phyloP scores from a whole-genome alignment of 2,888 invertebrate genomes.

The Rotaria macrura region DNA sequence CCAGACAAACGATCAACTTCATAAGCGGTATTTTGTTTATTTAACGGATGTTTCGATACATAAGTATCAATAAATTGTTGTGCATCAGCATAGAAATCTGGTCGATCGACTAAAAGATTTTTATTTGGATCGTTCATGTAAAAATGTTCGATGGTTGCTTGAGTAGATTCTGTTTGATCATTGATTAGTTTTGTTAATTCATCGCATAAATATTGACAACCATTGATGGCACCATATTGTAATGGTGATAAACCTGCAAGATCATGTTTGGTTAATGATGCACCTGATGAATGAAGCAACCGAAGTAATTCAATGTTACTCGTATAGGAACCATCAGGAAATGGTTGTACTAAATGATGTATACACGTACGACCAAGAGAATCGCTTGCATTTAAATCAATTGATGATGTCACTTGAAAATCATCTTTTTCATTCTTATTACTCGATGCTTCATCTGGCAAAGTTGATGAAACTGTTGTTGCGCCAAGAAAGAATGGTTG shows the following conservation, averaged over 20 bases:
- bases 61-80: constrained; percentile 15
- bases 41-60: background rate
- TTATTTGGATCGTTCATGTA: constrained; percentile 23
- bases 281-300: background rate
- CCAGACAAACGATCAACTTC: constrained; percentile 24
- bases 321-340: constrained; percentile 18
- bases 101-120: background rate
- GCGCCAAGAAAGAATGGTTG: background rate
- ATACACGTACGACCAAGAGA: constrained; percentile 20
- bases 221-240: constrained; percentile 18
- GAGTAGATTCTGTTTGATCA: background rate
- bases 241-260: constrained; percentile 25
- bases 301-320: constrained; percentile 18
- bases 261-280: constrained; percentile 11
- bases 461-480: background rate
- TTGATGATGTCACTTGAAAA: background rate
- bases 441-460: too few species aligned
- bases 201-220: constrained; percentile 17
- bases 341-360: constrained; percentile 27
- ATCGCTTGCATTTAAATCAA: constrained; percentile 22
- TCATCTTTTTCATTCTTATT: background rate
- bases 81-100: constrained; percentile 22
- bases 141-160: background rate
- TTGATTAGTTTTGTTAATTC: constrained; percentile 20
- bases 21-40: background rate